Evolutionary conservation across 53 echinoderm and acorn worm genomes (phyloP), one percentile per base, ranked within the genome.

Genomic region (Echinarachnius parma): DNA sequence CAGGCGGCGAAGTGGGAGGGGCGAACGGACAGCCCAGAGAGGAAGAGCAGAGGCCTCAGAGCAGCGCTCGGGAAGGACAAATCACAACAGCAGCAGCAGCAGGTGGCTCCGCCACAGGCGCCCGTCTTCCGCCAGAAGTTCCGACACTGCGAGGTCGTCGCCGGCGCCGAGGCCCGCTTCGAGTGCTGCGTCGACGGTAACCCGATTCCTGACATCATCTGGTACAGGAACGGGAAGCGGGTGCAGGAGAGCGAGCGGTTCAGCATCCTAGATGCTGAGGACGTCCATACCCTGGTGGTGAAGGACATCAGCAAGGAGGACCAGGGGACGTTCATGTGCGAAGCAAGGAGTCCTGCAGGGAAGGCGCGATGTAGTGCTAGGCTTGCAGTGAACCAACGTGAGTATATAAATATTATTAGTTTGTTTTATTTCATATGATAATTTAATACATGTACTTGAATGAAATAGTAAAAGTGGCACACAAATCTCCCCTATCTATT

Each of bases 371-470:
- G 86, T 60, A 77, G 83, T 31, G 93, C 86, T 18, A 85, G 90
- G 57, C 83, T 93, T 20, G 63, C 89, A 3, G 83, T 89, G 0
- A 55, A 93, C 86, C 89, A 93, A 93, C 89, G 93, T 93, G 78
- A 80, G 93, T 76, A 68, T 37, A n/a, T 4, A 57, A 26, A 5
- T 23, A 23, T 57, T 10, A 50, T 21, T 9, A 50, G 8, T 20
- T 50, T 8, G 23, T 19, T 9, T 8, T 50, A 0, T 2, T 50
- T n/a, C n/a, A n/a, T n/a, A n/a, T n/a, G n/a, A n/a, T n/a, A n/a
- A n/a, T n/a, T n/a, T n/a, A n/a, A n/a, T n/a, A n/a, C n/a, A n/a
- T n/a, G n/a, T n/a, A n/a, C n/a, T n/a, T n/a, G n/a, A n/a, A n/a
- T n/a, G n/a, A n/a, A n/a, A n/a, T n/a, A n/a, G n/a, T n/a, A n/a